Percentiles rank a stretch among this genome's conserved stretches.
Conservation (phyloP, 2,797 vertebrate species). For the Zenarchopterus dispar region DNA sequence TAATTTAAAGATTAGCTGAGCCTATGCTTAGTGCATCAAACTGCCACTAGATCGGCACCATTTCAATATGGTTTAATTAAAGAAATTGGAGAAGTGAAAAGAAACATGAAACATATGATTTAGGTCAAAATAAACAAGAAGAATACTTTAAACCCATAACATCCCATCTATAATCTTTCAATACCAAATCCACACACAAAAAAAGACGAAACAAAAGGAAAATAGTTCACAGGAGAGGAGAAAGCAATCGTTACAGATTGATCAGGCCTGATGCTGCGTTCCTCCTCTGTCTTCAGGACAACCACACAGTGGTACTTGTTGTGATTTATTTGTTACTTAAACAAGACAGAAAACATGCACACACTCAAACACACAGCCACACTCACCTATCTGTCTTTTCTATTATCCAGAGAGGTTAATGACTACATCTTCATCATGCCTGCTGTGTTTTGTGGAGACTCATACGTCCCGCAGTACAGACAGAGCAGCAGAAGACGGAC, state of each 20-base stretch:
- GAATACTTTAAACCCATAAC: too few species aligned
- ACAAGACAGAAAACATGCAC: slow-evolving; percentile 28
- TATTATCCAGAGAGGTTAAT: slow-evolving; percentile 55
- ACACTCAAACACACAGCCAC: slow-evolving; percentile 22
- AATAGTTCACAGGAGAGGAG: slow-evolving; percentile 38
- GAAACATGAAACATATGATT: neutral
- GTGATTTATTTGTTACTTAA: slow-evolving; percentile 49
- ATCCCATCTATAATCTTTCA: slow-evolving; percentile 13
- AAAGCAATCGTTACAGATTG: slow-evolving; percentile 43
- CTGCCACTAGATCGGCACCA: too few species aligned
- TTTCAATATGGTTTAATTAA: too few species aligned
- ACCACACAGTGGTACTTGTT: slow-evolving; percentile 27
- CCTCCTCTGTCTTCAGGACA: slow-evolving; percentile 35
- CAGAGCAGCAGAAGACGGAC: slow-evolving; percentile 23
- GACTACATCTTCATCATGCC: slow-evolving; percentile 57
- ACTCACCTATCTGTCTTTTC: slow-evolving; percentile 49
- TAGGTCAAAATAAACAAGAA: neutral
- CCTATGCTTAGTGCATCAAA: too few species aligned
- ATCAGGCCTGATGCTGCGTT: slow-evolving; percentile 44
- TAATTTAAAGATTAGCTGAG: too few species aligned
- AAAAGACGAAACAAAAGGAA: slow-evolving; percentile 7
- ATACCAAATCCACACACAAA: slow-evolving; percentile 24
- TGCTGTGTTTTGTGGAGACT: slow-evolving; percentile 24
- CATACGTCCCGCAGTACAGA: slow-evolving; percentile 31
- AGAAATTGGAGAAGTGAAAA: too few species aligned